Evolutionary conservation across 2,797 vertebrate species (phyloP), one percentile per base, ranked within the genome.

Genomic region (Pseudochromis fuscus): DNA sequence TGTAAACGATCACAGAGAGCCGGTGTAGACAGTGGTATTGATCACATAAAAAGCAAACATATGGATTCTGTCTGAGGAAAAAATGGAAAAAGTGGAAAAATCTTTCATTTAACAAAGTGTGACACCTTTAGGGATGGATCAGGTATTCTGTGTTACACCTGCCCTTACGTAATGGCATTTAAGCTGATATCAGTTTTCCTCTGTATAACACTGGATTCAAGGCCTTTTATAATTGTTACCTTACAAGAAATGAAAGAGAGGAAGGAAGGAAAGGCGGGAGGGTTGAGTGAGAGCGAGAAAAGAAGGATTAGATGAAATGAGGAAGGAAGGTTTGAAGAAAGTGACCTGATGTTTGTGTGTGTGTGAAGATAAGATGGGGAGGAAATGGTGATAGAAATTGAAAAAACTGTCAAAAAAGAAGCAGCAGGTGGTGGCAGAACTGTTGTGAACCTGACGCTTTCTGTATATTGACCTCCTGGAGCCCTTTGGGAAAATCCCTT

Each of bases 211-310:
- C n/a, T n/a, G n/a, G n/a, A n/a, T n/a, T n/a, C n/a, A n/a, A n/a
- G n/a, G n/a, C n/a, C n/a, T n/a, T n/a, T n/a, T n/a, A n/a, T n/a
- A n/a, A n/a, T n/a, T n/a, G n/a, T n/a, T n/a, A n/a, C n/a, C n/a
- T n/a, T n/a, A n/a, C n/a, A 70, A 23, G 30, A 58, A 58, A 72
- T 63, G 31, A 77, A 57, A 72, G 56, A 15, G 37, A 72, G 51
- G 48, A 58, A 67, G 63, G 38, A 67, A 70, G 42, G 21, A 37
- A 63, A 18, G 16, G 16, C 33, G 49, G 19, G 24, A 75, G 28
- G 30, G 33, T 16, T 24, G n/a, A 61, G 48, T n/a, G 21, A 46
- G 42, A 51, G 58, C 30, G 64, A 48, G 30, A 44, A 35, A 42
- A 38, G 24, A 67, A 48, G 6, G 38, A 56, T 60, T 42, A 61